Conservation (phyloP, 1,140 invertebrate species). For the Phortica variegata region DNA sequence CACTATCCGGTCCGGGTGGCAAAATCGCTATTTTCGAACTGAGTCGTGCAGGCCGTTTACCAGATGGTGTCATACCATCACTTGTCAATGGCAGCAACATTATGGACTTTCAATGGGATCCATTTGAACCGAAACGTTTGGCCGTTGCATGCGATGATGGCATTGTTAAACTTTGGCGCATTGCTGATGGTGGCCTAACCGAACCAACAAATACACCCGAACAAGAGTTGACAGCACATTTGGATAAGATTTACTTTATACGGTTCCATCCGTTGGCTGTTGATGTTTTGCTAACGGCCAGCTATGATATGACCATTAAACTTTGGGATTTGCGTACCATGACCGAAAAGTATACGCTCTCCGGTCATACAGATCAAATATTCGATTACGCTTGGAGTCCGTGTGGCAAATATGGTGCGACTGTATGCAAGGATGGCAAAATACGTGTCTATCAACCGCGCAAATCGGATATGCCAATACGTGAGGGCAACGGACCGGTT, state of each 20-base stretch:
- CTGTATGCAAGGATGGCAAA: constrained; percentile 86
- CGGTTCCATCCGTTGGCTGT: constrained; percentile 87
- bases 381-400: constrained; percentile 90
- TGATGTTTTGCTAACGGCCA: constrained; percentile 81
- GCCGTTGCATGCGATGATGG: constrained; percentile 90
- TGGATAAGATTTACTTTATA: constrained; percentile 89
- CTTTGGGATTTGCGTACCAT: constrained; percentile 73
- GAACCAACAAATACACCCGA: constrained; percentile 62
- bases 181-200: constrained; percentile 63
- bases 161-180: constrained; percentile 82
- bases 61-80: constrained; percentile 77
- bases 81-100: constrained; percentile 84
- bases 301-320: constrained; percentile 87
- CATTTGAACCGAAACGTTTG: constrained; percentile 77
- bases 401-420: constrained; percentile 80
- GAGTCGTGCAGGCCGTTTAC: constrained; percentile 72
- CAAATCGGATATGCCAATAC: constrained; percentile 65
- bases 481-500: constrained; percentile 79
- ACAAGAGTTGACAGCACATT: constrained; percentile 74
- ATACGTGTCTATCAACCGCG: constrained; percentile 76
- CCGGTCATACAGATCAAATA: constrained; percentile 79
- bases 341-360: constrained; percentile 51
- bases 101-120: constrained; percentile 93
- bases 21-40: constrained; percentile 86
- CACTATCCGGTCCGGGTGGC: constrained; percentile 83